Conservation (phyloP, 1,140 invertebrate species). For the Sycophaga agraensis region DNA sequence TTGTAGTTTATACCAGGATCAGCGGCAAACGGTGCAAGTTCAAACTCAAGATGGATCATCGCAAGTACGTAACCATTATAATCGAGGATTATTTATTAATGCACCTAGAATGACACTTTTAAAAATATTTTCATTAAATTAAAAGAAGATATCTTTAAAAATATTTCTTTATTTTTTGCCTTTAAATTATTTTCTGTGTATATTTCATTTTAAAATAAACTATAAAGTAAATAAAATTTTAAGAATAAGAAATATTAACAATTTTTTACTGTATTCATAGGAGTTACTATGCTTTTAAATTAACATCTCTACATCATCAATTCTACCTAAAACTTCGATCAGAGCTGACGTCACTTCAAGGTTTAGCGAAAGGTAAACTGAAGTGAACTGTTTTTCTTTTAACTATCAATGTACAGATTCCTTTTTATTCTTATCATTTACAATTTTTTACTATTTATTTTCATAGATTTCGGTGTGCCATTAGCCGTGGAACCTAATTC, state of each 20-base stretch:
- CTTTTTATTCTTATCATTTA: background rate
- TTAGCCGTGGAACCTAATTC: constrained; percentile 40
- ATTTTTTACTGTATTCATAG: constrained; percentile 49
- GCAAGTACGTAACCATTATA: too few species aligned
- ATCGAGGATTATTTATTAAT: too few species aligned
- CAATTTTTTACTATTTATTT: background rate
- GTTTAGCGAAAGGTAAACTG: constrained; percentile 62
- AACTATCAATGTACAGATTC: background rate
- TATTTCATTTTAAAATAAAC: background rate
- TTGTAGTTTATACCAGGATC: constrained; percentile 65
- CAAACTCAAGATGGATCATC: constrained; percentile 72
- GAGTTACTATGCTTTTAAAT: constrained; percentile 73
- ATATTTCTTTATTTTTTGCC: too few species aligned
- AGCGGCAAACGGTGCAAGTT: constrained; percentile 68
- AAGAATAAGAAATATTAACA: background rate
- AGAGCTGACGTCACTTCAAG: constrained; percentile 69
- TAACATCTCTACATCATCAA: constrained; percentile 74
- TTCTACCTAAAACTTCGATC: constrained; percentile 72
- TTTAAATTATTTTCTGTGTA: too few species aligned
- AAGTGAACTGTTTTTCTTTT: background rate
- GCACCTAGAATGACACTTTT: too few species aligned
- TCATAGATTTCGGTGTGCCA: constrained; percentile 56
- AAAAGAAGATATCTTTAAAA: too few species aligned
- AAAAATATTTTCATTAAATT: too few species aligned
- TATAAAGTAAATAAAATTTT: background rate